These are phyloP conservation scores for Lagenorhynchus albirostris DNA, from an alignment of 2,113 vertebrate genomes.

Conservation along the genomic window DNA sequence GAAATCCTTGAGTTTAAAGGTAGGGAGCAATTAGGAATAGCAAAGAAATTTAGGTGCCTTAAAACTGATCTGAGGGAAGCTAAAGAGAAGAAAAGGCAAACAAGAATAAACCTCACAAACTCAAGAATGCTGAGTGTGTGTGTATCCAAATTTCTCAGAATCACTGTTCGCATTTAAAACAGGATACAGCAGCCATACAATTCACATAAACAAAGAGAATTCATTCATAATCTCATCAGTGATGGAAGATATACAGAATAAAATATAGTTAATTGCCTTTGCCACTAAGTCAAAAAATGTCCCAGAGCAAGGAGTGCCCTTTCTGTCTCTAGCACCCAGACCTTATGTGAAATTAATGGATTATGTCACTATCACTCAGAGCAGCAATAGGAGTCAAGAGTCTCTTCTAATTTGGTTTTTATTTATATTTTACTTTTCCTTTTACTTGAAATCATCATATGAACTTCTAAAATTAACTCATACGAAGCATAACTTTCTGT, in stretches of 20 bases:
- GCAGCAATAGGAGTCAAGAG: background rate
- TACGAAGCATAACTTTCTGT: background rate
- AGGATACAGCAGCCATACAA: background rate
- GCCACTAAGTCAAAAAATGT: background rate
- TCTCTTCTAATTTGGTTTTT: background rate
- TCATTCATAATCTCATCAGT: background rate
- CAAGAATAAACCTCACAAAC: background rate
- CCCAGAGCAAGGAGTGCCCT: background rate
- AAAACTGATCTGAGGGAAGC: background rate
- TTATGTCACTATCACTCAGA: background rate
- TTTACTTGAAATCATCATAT: background rate
- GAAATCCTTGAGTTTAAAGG: background rate
- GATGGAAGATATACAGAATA: background rate
- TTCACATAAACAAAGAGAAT: background rate
- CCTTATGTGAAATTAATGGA: background rate
- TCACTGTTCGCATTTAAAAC: background rate
- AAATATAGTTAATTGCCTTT: background rate
- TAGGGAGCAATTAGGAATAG: background rate
- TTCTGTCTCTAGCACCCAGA: background rate
- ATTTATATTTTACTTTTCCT: background rate
- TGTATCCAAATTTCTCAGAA: background rate
- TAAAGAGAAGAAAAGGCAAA: background rate
- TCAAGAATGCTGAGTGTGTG: background rate
- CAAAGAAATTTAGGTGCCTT: background rate
- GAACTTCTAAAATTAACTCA: background rate